Percentiles rank a stretch among this genome's conserved stretches.
phyloP scores from a whole-genome alignment of 1,140 invertebrate genomes.

The Cataglyphis hispanica region DNA sequence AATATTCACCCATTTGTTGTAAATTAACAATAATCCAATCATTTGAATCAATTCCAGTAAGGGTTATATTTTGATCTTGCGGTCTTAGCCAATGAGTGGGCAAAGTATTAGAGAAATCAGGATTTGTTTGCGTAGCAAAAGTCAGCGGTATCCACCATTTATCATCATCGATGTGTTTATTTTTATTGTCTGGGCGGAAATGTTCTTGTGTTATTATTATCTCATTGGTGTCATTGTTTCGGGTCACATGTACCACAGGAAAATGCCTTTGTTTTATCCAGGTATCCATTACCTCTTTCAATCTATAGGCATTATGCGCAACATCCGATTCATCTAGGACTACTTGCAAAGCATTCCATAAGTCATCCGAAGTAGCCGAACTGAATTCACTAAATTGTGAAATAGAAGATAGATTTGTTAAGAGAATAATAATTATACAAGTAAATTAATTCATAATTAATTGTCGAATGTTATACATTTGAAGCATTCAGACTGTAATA shows the following conservation, averaged over 20 bases:
- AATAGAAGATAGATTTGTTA: neutral
- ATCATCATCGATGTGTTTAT: neutral
- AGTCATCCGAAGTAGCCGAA: slow-evolving; percentile 89
- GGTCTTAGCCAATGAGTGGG: slow-evolving; percentile 82
- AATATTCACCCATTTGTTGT: slow-evolving; percentile 84
- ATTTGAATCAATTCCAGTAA: slow-evolving; percentile 80
- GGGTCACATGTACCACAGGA: slow-evolving; percentile 88
- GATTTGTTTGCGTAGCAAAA: slow-evolving; percentile 81
- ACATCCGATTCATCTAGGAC: slow-evolving; percentile 84
- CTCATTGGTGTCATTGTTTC: slow-evolving; percentile 83
- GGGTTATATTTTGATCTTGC: slow-evolving; percentile 72
- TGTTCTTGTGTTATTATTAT: slow-evolving; percentile 85
- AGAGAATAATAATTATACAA: neutral
- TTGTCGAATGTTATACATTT: neutral
- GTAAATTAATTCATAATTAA: neutral
- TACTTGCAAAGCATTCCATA: slow-evolving; percentile 89
- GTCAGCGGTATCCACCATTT: slow-evolving; percentile 86
- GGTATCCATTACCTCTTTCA: slow-evolving; percentile 88
- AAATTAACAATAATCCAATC: slow-evolving; percentile 87
- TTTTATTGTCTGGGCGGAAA: slow-evolving; percentile 42
- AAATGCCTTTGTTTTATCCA: slow-evolving; percentile 91
- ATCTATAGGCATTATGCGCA: slow-evolving; percentile 77
- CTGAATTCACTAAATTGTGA: slow-evolving; percentile 81
- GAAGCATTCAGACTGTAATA: neutral
- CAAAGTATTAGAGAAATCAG: slow-evolving; percentile 83